These are phyloP conservation scores for Lagria hirta DNA, from an alignment of 2,888 invertebrate genomes.

Conservation along the genomic window DNA sequence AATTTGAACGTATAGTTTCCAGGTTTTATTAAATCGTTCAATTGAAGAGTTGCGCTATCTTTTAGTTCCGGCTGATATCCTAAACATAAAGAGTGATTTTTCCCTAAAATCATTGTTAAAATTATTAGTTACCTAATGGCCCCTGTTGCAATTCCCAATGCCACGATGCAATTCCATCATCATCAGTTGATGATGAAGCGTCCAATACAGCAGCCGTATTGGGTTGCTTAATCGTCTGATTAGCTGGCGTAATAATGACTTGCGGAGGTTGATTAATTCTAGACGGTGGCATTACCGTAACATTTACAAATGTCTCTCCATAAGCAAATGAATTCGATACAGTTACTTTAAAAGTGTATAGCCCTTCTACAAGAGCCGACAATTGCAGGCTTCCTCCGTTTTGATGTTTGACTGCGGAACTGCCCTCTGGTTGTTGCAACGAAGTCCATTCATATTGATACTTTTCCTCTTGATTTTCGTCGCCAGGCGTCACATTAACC, in stretches of 20 bases:
- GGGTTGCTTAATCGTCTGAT: slow-evolving; percentile 85
- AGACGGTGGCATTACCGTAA: slow-evolving; percentile 83
- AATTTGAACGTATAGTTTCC: slow-evolving; percentile 90
- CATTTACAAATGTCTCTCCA: slow-evolving; percentile 84
- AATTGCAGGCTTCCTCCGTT: slow-evolving; percentile 82
- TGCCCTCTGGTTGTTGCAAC: slow-evolving; percentile 79
- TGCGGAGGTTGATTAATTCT: slow-evolving; percentile 81
- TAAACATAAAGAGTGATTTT: slow-evolving; percentile 26
- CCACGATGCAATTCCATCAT: slow-evolving; percentile 83
- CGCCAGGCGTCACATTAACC: slow-evolving; percentile 75
- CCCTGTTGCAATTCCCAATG: slow-evolving; percentile 92
- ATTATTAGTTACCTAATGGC: slow-evolving; percentile 61
- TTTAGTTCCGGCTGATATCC: slow-evolving; percentile 80
- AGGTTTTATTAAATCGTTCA: slow-evolving; percentile 80
- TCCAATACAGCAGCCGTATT: slow-evolving; percentile 89
- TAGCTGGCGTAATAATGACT: slow-evolving; percentile 81
- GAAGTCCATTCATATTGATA: slow-evolving; percentile 90
- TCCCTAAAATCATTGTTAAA: slow-evolving; percentile 38
- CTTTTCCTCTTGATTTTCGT: slow-evolving; percentile 68
- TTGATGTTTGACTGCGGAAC: slow-evolving; percentile 73
- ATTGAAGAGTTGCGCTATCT: slow-evolving; percentile 78
- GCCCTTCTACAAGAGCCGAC: slow-evolving; percentile 80
- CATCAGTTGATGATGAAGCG: slow-evolving; percentile 67
- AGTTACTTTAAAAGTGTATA: slow-evolving; percentile 80
- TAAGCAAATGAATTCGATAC: slow-evolving; percentile 78